A percentile compares a stretch with the other conserved stretches of the same genome.
Conservation (phyloP, 2,113 vertebrate genomes). For the Anoplopoma fimbria region DNA sequence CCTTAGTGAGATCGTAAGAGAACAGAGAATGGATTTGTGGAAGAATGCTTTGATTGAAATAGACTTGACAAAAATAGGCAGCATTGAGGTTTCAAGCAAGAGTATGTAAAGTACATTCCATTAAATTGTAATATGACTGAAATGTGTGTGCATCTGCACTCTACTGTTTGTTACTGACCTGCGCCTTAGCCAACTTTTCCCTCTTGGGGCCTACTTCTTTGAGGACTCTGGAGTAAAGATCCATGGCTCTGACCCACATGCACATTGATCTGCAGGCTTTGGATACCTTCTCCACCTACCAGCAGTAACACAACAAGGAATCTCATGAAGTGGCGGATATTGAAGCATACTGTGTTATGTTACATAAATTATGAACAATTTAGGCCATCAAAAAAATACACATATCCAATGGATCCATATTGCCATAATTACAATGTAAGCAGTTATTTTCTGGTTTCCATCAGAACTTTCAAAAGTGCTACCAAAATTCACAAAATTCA, state of each 20-base stretch:
- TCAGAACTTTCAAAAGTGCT: no score
- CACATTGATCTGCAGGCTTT: slow-evolving; percentile 89
- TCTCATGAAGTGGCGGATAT: background rate
- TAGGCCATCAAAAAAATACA: background rate
- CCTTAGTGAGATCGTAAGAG: background rate
- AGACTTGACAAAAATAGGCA: slow-evolving; percentile 1
- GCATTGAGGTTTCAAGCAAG: background rate
- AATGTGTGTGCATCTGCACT: background rate
- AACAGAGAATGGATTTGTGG: background rate
- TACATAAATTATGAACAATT: background rate
- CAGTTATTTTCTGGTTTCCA: no score
- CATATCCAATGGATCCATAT: no score
- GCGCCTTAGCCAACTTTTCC: slow-evolving; percentile 83
- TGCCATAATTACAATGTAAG: no score
- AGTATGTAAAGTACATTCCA: background rate
- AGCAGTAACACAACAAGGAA: slow-evolving; percentile 12
- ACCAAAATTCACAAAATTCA: no score
- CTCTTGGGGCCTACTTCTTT: slow-evolving; percentile 88
- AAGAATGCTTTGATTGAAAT: background rate
- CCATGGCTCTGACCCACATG: slow-evolving; percentile 89
- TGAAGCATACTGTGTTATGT: background rate
- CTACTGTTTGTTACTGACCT: slow-evolving; percentile 74
- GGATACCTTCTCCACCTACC: slow-evolving; percentile 87
- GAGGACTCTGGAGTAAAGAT: slow-evolving; percentile 86
- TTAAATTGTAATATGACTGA: background rate